Evolutionary conservation across 2,113 vertebrate genomes (phyloP).

Genomic region (Crotalus tigris): DNA sequence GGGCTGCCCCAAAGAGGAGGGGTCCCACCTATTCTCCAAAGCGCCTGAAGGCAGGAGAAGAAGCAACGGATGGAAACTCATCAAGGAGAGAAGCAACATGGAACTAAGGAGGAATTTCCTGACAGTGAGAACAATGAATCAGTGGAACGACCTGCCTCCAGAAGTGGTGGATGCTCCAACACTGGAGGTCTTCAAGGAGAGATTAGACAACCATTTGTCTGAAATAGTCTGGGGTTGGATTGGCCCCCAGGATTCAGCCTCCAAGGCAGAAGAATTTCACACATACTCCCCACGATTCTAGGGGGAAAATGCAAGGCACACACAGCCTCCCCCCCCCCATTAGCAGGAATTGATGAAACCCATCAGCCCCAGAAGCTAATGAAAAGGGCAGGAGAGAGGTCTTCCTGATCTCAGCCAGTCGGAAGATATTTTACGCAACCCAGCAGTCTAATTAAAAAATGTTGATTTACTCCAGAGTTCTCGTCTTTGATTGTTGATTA

Average conservation of each 20-base stretch:
- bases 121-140: no score
- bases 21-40: no score
- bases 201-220: no score
- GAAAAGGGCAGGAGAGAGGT: not conserved
- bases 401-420: slow-evolving; percentile 19
- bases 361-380: not conserved
- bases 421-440: slow-evolving; percentile 27
- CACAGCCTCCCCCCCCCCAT: not conserved
- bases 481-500: slow-evolving; percentile 28
- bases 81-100: no score
- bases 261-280: not conserved
- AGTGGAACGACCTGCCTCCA: no score
- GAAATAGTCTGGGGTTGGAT: no score
- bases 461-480: slow-evolving; percentile 43
- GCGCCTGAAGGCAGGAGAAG: no score
- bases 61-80: no score
- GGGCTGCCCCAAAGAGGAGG: no score
- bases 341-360: not conserved
- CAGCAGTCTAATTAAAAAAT: slow-evolving; percentile 48
- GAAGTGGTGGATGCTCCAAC: no score
- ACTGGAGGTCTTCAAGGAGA: no score
- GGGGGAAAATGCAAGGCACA: not conserved
- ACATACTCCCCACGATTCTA: not conserved
- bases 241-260: not conserved
- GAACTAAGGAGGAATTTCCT: no score